These are phyloP conservation scores for Dione juno DNA, from an alignment of 2,888 invertebrate genomes.

Conservation along the genomic window DNA sequence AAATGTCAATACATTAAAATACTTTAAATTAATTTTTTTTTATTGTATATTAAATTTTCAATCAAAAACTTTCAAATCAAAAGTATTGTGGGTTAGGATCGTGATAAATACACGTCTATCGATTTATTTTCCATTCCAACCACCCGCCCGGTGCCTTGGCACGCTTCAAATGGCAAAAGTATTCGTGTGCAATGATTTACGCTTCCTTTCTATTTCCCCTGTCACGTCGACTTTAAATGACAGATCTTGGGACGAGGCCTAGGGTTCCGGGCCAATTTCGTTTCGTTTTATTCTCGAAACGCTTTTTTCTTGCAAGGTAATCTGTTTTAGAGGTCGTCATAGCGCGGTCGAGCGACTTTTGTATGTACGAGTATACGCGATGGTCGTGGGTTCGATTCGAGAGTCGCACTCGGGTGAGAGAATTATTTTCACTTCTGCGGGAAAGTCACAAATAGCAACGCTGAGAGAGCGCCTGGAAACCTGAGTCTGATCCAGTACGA, in stretches of 20 bases:
- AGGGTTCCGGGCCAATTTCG: slow-evolving; percentile 41
- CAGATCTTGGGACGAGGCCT: slow-evolving; percentile 46
- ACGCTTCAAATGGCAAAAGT: slow-evolving; percentile 46
- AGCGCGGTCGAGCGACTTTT: background rate
- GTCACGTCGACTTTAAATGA: slow-evolving; percentile 52
- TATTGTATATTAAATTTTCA: no score
- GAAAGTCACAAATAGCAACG: no score
- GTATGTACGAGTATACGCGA: background rate
- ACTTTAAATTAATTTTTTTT: no score
- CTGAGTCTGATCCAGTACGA: no score
- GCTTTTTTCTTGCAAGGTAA: slow-evolving; percentile 36
- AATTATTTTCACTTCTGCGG: no score
- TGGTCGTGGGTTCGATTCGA: background rate
- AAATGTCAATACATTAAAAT: no score
- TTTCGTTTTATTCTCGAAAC: slow-evolving; percentile 43
- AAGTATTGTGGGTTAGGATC: background rate
- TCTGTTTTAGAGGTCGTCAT: slow-evolving; percentile 24
- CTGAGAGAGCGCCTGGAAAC: no score
- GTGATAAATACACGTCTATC: slow-evolving; percentile 31
- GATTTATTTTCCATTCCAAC: slow-evolving; percentile 40
- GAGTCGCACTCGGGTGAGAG: no score
- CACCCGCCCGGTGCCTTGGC: slow-evolving; percentile 34
- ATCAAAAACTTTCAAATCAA: background rate
- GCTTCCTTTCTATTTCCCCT: slow-evolving; percentile 48
- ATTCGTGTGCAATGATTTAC: slow-evolving; percentile 51